These are phyloP conservation scores for Corvus hawaiiensis DNA, from an alignment of 2,113 vertebrate genomes.

Conservation along the genomic window DNA sequence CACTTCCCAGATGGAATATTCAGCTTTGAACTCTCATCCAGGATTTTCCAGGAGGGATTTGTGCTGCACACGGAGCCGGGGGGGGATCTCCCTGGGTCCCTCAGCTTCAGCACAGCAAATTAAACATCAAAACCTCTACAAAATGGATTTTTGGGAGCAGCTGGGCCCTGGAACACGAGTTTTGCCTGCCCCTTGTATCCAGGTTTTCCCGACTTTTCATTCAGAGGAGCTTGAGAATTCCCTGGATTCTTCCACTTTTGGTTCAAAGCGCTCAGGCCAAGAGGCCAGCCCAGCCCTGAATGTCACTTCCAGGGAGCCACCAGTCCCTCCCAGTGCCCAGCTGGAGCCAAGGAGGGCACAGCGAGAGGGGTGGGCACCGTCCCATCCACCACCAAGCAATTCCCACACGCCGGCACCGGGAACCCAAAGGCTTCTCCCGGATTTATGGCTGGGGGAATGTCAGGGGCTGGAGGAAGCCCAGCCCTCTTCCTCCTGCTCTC, in stretches of 20 bases:
- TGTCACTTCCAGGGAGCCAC: neutral
- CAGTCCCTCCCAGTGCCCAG: neutral
- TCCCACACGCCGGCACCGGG: rapidly evolving
- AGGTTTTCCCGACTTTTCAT: neutral
- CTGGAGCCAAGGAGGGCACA: neutral
- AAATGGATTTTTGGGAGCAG: neutral
- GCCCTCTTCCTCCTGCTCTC: constrained; percentile 52
- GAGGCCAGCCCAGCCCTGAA: neutral
- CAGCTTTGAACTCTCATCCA: neutral
- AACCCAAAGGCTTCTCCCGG: neutral
- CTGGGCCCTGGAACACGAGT: neutral
- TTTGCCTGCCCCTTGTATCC: rapidly evolving
- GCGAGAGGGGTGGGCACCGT: rapidly evolving
- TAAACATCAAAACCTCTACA: neutral
- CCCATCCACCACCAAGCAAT: neutral
- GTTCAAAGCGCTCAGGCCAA: rapidly evolving
- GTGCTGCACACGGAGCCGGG: neutral
- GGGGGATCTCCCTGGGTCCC: rapidly evolving
- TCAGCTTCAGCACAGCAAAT: neutral
- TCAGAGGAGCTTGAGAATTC: neutral
- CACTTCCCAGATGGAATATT: rapidly evolving
- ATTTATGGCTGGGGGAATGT: neutral
- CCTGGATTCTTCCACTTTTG: neutral
- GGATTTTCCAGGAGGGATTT: neutral
- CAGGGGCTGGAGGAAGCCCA: constrained; percentile 36